phyloP scores from a whole-genome alignment of 2,113 vertebrate genomes.

The Pogonocichla stellata region DNA sequence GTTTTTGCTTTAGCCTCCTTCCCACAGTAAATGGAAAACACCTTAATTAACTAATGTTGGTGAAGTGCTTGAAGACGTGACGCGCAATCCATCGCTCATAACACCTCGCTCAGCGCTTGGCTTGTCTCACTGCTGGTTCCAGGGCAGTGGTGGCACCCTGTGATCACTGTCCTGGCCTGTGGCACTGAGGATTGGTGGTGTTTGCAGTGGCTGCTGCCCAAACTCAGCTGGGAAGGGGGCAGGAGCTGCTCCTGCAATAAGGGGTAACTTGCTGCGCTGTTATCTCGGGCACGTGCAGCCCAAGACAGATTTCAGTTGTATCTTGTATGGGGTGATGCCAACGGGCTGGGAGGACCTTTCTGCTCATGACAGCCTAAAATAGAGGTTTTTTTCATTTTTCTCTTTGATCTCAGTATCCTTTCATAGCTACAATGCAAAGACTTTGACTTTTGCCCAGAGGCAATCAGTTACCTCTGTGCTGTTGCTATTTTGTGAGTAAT shows the following conservation, averaged over 20 bases:
- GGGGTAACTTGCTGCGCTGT: fast-evolving
- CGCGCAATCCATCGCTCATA: neutral
- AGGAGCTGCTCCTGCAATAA: neutral
- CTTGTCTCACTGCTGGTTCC: neutral
- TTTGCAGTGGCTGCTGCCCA: fast-evolving
- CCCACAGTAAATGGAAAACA: neutral
- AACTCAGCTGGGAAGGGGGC: neutral
- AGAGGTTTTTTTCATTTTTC: neutral
- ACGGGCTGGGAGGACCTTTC: constrained; percentile 15
- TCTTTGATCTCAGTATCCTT: constrained; percentile 14
- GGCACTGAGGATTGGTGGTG: neutral
- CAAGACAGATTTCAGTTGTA: neutral
- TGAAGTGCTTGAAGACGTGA: constrained; percentile 6
- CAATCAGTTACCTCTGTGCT: constrained; percentile 39
- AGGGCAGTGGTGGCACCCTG: fast-evolving
- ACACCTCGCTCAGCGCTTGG: neutral
- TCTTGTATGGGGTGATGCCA: neutral
- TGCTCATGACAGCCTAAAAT: neutral
- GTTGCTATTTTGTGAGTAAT: constrained; percentile 32
- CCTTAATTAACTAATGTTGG: constrained; percentile 28
- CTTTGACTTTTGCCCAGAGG: constrained; percentile 35
- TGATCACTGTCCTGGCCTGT: fast-evolving
- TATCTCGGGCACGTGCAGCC: fast-evolving
- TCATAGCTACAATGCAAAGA: neutral
- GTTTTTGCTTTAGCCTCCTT: neutral